Percentiles rank a stretch among this genome's conserved stretches.
Conservation (phyloP, 2,888 invertebrate species). For the Strigamia crassipes region DNA sequence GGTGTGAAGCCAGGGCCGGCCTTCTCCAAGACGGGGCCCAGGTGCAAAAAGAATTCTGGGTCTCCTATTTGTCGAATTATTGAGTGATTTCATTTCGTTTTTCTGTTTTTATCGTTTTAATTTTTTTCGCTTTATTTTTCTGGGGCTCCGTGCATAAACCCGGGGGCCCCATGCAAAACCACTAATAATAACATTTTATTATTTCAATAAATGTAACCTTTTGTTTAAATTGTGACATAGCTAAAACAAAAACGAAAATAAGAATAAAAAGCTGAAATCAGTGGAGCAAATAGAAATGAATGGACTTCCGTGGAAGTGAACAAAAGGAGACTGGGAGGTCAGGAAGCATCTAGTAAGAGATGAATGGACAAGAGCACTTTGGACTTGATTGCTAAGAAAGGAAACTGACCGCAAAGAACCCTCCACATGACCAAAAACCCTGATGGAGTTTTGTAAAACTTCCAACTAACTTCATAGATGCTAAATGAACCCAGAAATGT, state of each 20-base stretch:
- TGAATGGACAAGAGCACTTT: slow-evolving; percentile 10
- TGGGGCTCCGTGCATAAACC: no score
- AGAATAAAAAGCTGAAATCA: background rate
- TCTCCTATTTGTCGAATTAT: no score
- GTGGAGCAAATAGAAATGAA: slow-evolving; percentile 1
- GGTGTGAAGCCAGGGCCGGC: no score
- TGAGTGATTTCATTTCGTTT: no score
- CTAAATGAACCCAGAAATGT: background rate
- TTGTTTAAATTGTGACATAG: no score
- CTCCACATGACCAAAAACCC: background rate
- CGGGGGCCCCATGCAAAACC: no score
- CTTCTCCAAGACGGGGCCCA: no score
- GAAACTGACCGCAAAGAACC: background rate
- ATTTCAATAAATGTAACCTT: no score
- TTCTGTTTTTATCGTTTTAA: no score
- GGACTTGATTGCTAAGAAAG: slow-evolving; percentile 10
- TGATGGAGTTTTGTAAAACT: background rate
- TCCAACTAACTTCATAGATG: background rate
- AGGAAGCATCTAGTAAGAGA: slow-evolving; percentile 4
- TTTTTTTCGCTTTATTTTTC: no score
- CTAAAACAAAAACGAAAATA: background rate
- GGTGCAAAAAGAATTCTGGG: no score
- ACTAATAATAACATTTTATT: no score
- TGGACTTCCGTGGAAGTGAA: slow-evolving; percentile 10
- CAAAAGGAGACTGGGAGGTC: slow-evolving; percentile 2